Evolutionary conservation across 2,113 vertebrate genomes (phyloP).

Genomic region (Takifugu bimaculatus): DNA sequence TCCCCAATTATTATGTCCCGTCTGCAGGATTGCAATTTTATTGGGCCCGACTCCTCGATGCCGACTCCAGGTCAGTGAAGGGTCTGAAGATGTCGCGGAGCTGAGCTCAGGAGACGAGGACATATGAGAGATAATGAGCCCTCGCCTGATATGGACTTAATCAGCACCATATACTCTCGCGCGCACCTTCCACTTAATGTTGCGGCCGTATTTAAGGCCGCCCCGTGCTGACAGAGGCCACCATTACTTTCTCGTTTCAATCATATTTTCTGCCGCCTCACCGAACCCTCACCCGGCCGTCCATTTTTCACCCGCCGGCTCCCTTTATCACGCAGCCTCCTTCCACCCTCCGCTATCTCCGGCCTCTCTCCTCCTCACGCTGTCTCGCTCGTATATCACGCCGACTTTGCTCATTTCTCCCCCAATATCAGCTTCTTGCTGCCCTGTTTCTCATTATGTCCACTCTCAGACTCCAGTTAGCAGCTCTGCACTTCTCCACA

Average conservation of each 20-base stretch:
- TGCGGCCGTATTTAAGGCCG: not conserved
- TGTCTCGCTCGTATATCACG: conserved; percentile 29
- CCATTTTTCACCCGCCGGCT: conserved; percentile 18
- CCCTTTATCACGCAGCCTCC: conserved; percentile 9
- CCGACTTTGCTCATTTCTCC: conserved; percentile 13
- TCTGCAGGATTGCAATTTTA: conserved; percentile 15
- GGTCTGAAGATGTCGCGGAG: conserved; percentile 10
- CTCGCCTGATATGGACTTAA: conserved; percentile 35
- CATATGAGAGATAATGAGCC: conserved; percentile 44
- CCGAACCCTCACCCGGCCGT: conserved; percentile 5
- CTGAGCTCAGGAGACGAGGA: conserved; percentile 21
- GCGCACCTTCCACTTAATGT: conserved; percentile 1
- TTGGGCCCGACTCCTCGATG: not conserved
- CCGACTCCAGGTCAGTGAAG: conserved; percentile 11
- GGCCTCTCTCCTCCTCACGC: conserved; percentile 7
- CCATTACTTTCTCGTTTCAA: conserved; percentile 29
- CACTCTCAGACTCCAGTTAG: conserved; percentile 29
- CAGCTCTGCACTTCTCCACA: conserved; percentile 16
- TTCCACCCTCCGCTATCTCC: conserved; percentile 24
- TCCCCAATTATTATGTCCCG: conserved; percentile 36
- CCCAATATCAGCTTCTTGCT: conserved; percentile 9
- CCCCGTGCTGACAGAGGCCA: conserved; percentile 6
- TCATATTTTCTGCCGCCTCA: conserved; percentile 5
- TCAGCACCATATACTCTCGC: conserved; percentile 9
- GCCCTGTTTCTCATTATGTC: conserved; percentile 50